Evolutionary conservation across 2,113 vertebrate species (phyloP), one percentile per base, ranked within the genome.

Genomic region (Perca schrenkii): DNA sequence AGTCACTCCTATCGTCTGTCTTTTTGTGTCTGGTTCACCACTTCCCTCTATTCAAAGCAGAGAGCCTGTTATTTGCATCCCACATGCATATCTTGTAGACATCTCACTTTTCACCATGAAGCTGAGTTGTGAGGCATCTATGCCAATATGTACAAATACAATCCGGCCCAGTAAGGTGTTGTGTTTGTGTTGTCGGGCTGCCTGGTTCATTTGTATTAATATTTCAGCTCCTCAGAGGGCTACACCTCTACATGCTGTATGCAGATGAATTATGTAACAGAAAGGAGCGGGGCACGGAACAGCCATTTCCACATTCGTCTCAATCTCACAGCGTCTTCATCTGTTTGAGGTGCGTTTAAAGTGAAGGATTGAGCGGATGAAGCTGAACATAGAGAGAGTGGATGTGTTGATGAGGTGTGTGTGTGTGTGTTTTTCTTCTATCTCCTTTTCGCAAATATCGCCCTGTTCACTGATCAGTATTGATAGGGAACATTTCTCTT

Each of bases 241-340:
- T 68, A 83, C 80, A 75, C 80, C 63, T 82, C 82, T 21, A 46
- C 81, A 68, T 3, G 62, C 88, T 56, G 82, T 63, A 73, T 77
- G 74, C 19, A 60, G 75, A 89, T 92, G 65, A 91, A 91, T 94
- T 92, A 93, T 93, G 84, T 84, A 92, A 88, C 62, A 81, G 88
- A 83, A 67, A 57, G 36, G 62, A 82, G 68, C 50, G 2, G 2
- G 70, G 80, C 77, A 74, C 40, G 21, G 70, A 87, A 81, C 77
- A 88, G 79, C 80, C 86, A 79, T 84, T 91, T 92, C 79, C 86
- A 75, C 82, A 25, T 90, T 82, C 90, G 73, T 84, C 73, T 86
- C 74, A 86, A 82, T 87, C 80, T 87, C 70, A 52, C 40, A 7
- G 47, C 60, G 13, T 79, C 85, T 47, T 86, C 80, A 15, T 82